Evolutionary conservation across 2,113 vertebrate species (phyloP).

Genomic region (Austrofundulus limnaeus): DNA sequence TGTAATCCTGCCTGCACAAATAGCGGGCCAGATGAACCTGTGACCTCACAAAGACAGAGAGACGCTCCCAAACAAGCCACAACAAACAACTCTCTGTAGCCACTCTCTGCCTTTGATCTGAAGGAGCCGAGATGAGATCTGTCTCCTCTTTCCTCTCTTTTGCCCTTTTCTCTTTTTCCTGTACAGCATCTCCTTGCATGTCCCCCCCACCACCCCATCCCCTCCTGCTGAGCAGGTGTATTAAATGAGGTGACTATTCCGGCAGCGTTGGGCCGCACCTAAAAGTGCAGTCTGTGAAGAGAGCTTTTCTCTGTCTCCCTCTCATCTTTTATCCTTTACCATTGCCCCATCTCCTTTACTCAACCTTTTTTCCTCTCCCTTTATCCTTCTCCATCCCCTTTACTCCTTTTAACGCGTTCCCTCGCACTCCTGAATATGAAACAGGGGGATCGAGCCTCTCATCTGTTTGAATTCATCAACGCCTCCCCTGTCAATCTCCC

Average conservation of each 20-base stretch:
- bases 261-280: slow-evolving; percentile 55
- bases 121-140: slow-evolving; percentile 54
- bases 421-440: slow-evolving; percentile 55
- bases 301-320: slow-evolving; percentile 65
- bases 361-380: slow-evolving; percentile 37
- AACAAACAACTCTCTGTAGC: slow-evolving; percentile 64
- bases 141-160: slow-evolving; percentile 47
- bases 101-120: slow-evolving; percentile 68
- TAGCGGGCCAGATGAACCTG: slow-evolving; percentile 39
- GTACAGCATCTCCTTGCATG: slow-evolving; percentile 49
- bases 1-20: slow-evolving; percentile 38
- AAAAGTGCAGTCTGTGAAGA: slow-evolving; percentile 70
- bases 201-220: too few relatives aligned
- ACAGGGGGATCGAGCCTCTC: slow-evolving; percentile 36
- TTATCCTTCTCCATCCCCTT: slow-evolving; percentile 55
- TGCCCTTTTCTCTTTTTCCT: slow-evolving; percentile 46
- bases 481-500: slow-evolving; percentile 59
- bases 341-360: slow-evolving; percentile 57
- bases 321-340: slow-evolving; percentile 66
- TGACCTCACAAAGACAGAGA: slow-evolving; percentile 45
- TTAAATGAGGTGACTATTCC: slow-evolving; percentile 70
- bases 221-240: slow-evolving; percentile 67
- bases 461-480: slow-evolving; percentile 53
- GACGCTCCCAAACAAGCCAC: slow-evolving; percentile 61
- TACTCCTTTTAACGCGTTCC: slow-evolving; percentile 58